These are phyloP conservation scores for Rhinella marina DNA, from an alignment of 2,797 vertebrate species.

Conservation along the genomic window DNA sequence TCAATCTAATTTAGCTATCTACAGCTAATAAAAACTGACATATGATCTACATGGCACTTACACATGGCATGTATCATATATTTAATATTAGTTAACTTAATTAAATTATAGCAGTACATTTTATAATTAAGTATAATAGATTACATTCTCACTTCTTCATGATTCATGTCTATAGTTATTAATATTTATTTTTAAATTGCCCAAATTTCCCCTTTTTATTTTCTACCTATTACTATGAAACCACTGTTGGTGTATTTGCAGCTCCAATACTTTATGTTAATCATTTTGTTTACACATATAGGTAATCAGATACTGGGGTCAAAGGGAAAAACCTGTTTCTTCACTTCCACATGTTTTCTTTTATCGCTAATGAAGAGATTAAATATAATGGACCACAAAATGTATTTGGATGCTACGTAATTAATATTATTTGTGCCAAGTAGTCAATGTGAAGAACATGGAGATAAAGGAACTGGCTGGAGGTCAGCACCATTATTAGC, in stretches of 20 bases:
- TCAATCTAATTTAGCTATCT: too few relatives aligned
- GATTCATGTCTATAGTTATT: not conserved
- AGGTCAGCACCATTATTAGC: slow-evolving; percentile 49
- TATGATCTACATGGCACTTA: too few relatives aligned
- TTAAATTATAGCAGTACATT: too few relatives aligned
- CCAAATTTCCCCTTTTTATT: not conserved
- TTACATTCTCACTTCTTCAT: not conserved
- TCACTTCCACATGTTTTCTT: slow-evolving; percentile 25
- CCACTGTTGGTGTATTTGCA: not conserved
- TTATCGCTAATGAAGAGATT: slow-evolving; percentile 52
- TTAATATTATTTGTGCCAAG: slow-evolving; percentile 37
- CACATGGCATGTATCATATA: too few relatives aligned
- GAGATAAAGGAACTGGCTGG: slow-evolving; percentile 29
- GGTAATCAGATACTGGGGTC: slow-evolving; percentile 25
- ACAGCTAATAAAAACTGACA: too few relatives aligned
- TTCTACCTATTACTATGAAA: not conserved
- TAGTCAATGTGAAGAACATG: slow-evolving; percentile 6
- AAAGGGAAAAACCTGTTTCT: slow-evolving; percentile 12
- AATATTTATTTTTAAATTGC: not conserved
- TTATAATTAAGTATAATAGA: not conserved
- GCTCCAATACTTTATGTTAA: not conserved
- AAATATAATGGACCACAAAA: slow-evolving; percentile 49
- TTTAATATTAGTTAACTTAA: too few relatives aligned
- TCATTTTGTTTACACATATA: slow-evolving; percentile 45
- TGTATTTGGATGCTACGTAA: slow-evolving; percentile 42